Evolutionary conservation across 1,140 invertebrate species (phyloP), one percentile per base, ranked within the genome.

Genomic region (Macrocentrus cingulum): DNA sequence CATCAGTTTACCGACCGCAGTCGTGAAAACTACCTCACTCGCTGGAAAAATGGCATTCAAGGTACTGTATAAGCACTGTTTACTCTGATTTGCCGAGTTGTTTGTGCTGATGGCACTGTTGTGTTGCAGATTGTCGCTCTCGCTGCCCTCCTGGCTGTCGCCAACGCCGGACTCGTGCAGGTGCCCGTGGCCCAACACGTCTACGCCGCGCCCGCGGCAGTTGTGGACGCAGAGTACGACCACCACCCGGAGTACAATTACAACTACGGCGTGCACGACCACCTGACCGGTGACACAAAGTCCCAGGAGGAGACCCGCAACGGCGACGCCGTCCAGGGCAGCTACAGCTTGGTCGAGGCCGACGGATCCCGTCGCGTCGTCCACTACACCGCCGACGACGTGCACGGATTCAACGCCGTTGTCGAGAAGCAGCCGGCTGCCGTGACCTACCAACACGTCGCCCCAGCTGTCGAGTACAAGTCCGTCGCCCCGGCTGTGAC

Each of bases 71-170:
- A n/a, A 23, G 22, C 22, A 13, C 18, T 44, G 5, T 6, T 25
- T 51, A n/a, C n/a, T 34, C 13, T 6, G 15, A 15, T 8, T 19
- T 20, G 9, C 9, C 25, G 9, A 29, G 25, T 29, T 5, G 4
- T 29, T 29, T 5, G 4, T 29, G 8, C 15, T 48, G 4, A 5
- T 13, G 20, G n/a, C 13, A 18, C 32, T 20, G n/a, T n/a, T n/a
- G n/a, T n/a, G n/a, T 36, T 51, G 0, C 25, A 60, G 59, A 50
- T 60, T 37, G 18, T 65, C 62, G 45, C 61, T 29, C 41, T 64
- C 49, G 60, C 70, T 52, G 58, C 67, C 42, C 55, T 66, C 54
- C 62, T 62, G 45, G 66, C 69, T 34, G 56, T 62, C 45, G 66
- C 63, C 32, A 65, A 58, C 52, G 68, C 71, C 56, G 64, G 65